Evolutionary conservation across 2,888 invertebrate species (phyloP), one percentile per base, ranked within the genome.

Genomic region (Chrysolina haemoptera): DNA sequence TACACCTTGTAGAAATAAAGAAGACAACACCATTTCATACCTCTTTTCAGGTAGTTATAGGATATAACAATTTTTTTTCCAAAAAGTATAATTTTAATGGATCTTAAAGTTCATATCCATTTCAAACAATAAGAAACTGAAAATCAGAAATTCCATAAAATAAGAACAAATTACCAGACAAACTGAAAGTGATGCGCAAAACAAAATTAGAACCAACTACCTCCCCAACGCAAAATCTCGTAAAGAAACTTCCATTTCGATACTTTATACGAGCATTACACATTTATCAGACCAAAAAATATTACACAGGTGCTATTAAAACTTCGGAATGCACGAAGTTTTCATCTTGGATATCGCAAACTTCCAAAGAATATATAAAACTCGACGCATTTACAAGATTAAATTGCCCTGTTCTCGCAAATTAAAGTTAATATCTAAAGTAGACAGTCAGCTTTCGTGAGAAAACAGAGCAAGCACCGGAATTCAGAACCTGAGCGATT

Each of bases 341-440:
- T 76, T 70, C 76, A 73, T 76, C 73, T 76, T 35, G 59, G 73
- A 69, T 68, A 71, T 76, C 76, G 50, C 71, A 22, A 62, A 70
- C 27, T 72, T 68, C 43, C 12, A 62, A 71, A 71, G 76, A 73
- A 76, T 76, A 73, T 71, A 73, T 70, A 73, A 72, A 76, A 73
- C 73, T 76, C 73, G 46, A 55, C 71, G 70, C 74, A 71, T 72
- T 77, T 75, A 75, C 76, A 75, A 73, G 75, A 76, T 76, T 78
- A 76, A 77, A 78, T 77, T 74, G 72, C 77, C 76, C 66, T 78
- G 78, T 76, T 78, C 68, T 66, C 73, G 69, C 76, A 76, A 79
- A 80, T 80, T 80, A 80, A 74, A 80, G 69, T 76, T 77, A 74
- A 76, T 76, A 79, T 78, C 77, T 68, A 75, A 59, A 59, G 59